These are phyloP conservation scores for Amphilophus citrinellus DNA, from an alignment of 2,113 vertebrate species.

Conservation along the genomic window DNA sequence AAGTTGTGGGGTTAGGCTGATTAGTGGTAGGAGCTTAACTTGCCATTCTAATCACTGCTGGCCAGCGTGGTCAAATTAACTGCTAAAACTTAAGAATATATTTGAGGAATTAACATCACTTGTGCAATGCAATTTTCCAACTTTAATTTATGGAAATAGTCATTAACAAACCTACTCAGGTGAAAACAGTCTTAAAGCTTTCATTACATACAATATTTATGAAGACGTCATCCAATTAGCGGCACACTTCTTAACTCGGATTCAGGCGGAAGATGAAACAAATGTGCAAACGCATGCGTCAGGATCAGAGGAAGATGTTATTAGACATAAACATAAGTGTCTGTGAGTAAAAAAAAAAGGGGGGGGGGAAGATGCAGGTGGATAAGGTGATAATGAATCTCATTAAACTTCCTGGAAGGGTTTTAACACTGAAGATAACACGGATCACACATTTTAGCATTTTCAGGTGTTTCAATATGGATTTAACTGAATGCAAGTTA, in stretches of 20 bases:
- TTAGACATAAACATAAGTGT: neutral
- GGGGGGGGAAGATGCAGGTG: neutral
- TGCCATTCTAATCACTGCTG: neutral
- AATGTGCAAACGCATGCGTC: neutral
- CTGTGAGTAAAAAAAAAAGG: neutral
- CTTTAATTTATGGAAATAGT: constrained; percentile 59
- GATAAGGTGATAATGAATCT: neutral
- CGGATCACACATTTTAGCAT: neutral
- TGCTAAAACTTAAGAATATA: constrained; percentile 16
- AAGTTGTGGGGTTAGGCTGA: neutral
- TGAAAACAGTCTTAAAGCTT: constrained; percentile 61
- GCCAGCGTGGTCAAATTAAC: constrained; percentile 42
- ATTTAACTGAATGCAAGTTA: neutral
- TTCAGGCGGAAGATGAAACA: neutral
- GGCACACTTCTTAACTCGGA: neutral
- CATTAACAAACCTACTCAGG: constrained; percentile 66
- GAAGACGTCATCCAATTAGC: constrained; percentile 58
- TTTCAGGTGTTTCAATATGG: neutral
- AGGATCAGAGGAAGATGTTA: neutral
- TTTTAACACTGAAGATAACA: neutral
- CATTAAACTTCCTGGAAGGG: neutral
- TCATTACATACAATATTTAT: constrained; percentile 57
- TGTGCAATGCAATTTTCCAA: constrained; percentile 42
- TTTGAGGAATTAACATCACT: constrained; percentile 38
- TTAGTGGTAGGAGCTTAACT: neutral